phyloP scores from a whole-genome alignment of 2,113 vertebrate genomes.

The Probosciger aterrimus region DNA sequence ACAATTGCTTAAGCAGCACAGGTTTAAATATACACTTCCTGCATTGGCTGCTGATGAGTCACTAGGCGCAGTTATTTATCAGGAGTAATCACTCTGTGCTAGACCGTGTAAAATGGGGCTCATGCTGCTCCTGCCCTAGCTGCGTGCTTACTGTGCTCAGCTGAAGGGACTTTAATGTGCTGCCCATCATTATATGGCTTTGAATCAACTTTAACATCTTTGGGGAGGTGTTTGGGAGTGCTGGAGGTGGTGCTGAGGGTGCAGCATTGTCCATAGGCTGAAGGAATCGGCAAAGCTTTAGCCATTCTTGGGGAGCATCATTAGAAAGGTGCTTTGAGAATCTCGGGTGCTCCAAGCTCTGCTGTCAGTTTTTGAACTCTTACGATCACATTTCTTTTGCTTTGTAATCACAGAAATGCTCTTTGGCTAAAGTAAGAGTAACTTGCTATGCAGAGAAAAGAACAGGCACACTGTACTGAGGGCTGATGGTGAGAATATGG shows the following conservation, averaged over 20 bases:
- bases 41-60: conserved; percentile 70
- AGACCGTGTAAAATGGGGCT: conserved; percentile 22
- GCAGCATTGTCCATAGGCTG: fast-evolving
- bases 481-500: background rate
- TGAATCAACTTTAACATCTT: background rate
- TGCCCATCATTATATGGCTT: background rate
- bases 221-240: background rate
- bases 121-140: background rate
- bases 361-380: background rate
- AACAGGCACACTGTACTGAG: background rate
- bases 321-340: background rate
- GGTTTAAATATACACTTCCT: conserved; percentile 42
- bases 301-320: fast-evolving
- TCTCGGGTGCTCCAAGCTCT: background rate
- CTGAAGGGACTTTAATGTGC: background rate
- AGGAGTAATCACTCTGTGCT: conserved; percentile 34
- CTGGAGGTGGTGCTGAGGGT: fast-evolving
- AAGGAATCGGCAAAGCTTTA: background rate
- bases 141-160: background rate
- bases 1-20: conserved; percentile 55
- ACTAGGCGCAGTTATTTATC: conserved; percentile 71
- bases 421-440: background rate
- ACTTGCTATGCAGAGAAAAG: background rate
- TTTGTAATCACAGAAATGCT: background rate
- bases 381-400: background rate